Base-by-base conservation (phyloP, 2,797 vertebrate genomes). In the Coregonus sp. region DNA sequence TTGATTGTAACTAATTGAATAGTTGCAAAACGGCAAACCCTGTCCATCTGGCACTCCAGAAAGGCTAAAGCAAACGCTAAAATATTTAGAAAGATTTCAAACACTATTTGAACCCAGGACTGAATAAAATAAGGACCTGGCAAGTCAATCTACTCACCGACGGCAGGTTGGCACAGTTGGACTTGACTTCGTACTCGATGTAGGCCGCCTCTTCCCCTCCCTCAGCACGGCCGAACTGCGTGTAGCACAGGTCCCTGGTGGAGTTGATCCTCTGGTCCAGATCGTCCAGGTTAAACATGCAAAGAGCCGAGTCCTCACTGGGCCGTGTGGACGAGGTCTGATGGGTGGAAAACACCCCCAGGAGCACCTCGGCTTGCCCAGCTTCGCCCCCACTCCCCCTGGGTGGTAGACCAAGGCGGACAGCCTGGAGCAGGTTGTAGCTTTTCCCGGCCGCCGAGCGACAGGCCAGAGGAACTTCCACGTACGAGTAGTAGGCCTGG, bases 181-280 rank as follows among this genome's bases (percentile, higher is more conserved):
- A 99, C 75, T 97, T 98, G 88, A 99, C 97, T 11, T 99, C 97
- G 0, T 99, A 99, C 78, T 99, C 98, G 0, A 99, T 99, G 90
- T 99, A 99, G 0, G 98, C 97, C 0, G 95, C 95, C 82, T 97
- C 96, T 0, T 33, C 20, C 25, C 95, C 96, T 0, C 91, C 90
- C n/a, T 96, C 94, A 0, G 89, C 79, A 33, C 81, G 95, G 3
- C 98, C 98, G 75, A 95, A 94, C 79, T 94, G 92, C 14, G 97
- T 99, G 87, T 99, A 99, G 89, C 98, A 99, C 74, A 96, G 93
- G 76, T 99, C 97, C 74, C 98, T 94, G 0, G 98, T 98, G 82
- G 88, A 89, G 77, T 96, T 95, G 50, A 97, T 97, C 61, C 95
- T 93, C 52, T 50, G 91, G 87, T 99, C 96, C 52, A 99, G 94